A percentile compares a stretch with the other conserved stretches of the same genome.
These are phyloP conservation scores for Sceloporus undulatus DNA, from an alignment of 2,113 vertebrate species.

Conservation along the genomic window DNA sequence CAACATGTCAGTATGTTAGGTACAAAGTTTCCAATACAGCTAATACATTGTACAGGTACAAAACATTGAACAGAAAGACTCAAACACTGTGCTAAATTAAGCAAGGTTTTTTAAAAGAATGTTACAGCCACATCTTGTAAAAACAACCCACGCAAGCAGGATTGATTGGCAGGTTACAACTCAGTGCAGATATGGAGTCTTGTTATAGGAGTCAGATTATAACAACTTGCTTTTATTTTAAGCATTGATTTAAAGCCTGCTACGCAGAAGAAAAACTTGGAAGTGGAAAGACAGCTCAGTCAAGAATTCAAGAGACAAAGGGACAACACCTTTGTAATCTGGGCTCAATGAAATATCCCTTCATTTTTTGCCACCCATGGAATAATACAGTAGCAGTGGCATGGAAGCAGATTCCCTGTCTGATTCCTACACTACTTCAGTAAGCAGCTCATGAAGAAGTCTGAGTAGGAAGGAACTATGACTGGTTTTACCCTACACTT, in stretches of 20 bases:
- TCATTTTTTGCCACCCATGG: neutral
- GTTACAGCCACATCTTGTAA: neutral
- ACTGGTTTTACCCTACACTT: too few relatives aligned
- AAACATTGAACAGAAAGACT: neutral
- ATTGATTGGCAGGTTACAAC: neutral
- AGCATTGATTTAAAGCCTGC: neutral
- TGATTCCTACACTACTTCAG: neutral
- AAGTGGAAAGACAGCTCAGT: too few relatives aligned
- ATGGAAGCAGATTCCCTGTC: too few relatives aligned
- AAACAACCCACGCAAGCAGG: neutral
- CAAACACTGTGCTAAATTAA: too few relatives aligned
- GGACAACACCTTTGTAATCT: neutral
- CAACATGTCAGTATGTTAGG: neutral
- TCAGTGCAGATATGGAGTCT: neutral
- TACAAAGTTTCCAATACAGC: neutral
- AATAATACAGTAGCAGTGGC: neutral
- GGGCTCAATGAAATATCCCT: neutral
- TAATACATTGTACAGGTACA: neutral
- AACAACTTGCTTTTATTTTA: neutral
- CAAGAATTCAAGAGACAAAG: neutral
- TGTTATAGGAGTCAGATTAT: too few relatives aligned
- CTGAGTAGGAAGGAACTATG: too few relatives aligned
- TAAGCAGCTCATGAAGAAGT: neutral
- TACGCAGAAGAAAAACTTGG: neutral
- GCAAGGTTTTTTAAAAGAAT: too few relatives aligned